Evolutionary conservation across 2,888 invertebrate genomes (phyloP), one percentile per base, ranked within the genome.

Genomic region (Drosophila melanosoma): DNA sequence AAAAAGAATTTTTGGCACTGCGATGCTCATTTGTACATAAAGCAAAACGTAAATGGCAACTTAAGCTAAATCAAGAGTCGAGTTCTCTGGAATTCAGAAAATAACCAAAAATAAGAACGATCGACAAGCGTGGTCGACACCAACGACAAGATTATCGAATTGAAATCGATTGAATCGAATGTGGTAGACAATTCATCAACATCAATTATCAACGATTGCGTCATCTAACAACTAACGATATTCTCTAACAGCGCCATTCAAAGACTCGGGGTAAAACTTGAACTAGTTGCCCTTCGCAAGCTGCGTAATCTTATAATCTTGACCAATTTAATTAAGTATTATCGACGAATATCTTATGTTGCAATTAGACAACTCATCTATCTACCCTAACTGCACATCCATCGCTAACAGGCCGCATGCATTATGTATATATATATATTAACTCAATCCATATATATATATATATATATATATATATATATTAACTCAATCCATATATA

Each of bases 271-370:
- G 32, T 52, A 26, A 20, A 64, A 66, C 48, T 57, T 56, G 54
- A 69, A 61, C 35, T 29, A 56, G 29, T 60, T 75, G 32, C 63
- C 23, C 54, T 59, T 33, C 20, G 35, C 51, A 49, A 53, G 8
- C 15, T 49, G 15, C 53, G 29, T 51, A 56, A 54, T 56, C 49
- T 51, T 6, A 29, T 36, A 12, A 23, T 23, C 26, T n/a, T 35
- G 5, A 40, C 15, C 36, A 58, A 29, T 48, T 57, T 11, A 65
- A 45, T 23, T 33, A 23, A 32, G 32, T 20, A 35, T 26, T 20
- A 45, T 35, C n/a, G 23, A 10, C 17, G 10, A 20, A 56, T 29
- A 23, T 45, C 17, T 45, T n/a, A 32, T 45, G 20, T 8, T 6
- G 20, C 40, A 35, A 53, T 53, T 36, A 12, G 42, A n/a, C 29